Percentiles rank a stretch among this genome's conserved stretches.
These are phyloP conservation scores for Spinus olivaceus DNA, from an alignment of 2,797 vertebrate species.

Conservation along the genomic window DNA sequence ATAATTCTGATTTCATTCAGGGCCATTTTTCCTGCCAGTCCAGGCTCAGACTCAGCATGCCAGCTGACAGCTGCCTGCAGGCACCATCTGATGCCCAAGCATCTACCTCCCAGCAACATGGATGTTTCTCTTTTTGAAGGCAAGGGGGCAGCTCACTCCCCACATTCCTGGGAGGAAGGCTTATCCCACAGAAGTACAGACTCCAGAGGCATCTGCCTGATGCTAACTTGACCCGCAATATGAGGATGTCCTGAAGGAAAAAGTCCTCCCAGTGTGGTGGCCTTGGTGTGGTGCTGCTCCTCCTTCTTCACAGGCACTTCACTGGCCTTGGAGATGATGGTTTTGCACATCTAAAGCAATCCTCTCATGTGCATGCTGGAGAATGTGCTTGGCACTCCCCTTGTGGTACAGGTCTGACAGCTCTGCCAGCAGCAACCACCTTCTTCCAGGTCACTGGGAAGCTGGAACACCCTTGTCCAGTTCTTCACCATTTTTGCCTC, in stretches of 20 bases:
- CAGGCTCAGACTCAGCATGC: neutral
- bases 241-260: neutral
- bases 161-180: neutral
- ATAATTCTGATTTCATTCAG: neutral
- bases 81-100: neutral
- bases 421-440: neutral
- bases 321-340: neutral
- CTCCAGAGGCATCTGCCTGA: neutral
- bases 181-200: neutral
- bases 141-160: neutral
- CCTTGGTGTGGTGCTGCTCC: neutral
- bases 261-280: neutral
- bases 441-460: neutral
- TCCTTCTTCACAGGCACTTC: neutral
- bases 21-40: neutral
- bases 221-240: neutral
- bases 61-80: neutral
- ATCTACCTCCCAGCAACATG: neutral
- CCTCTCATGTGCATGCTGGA: neutral
- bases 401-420: neutral
- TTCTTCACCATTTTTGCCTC: neutral
- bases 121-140: neutral
- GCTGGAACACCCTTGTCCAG: neutral
- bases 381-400: neutral
- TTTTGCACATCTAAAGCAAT: neutral